These are phyloP conservation scores for Oplegnathus fasciatus DNA, from an alignment of 2,113 vertebrate genomes.

Conservation along the genomic window DNA sequence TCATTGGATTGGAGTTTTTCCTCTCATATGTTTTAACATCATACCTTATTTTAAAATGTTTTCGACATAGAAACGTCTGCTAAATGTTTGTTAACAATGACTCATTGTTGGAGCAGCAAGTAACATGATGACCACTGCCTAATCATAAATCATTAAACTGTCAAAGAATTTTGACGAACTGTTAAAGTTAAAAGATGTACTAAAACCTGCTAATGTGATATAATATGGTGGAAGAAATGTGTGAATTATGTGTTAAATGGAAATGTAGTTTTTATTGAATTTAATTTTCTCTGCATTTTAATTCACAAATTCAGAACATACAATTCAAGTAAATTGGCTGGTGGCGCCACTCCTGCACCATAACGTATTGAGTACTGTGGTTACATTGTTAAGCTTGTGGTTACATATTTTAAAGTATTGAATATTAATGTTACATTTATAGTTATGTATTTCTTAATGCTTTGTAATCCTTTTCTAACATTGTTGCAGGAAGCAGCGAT, in stretches of 20 bases:
- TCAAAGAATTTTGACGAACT: not conserved
- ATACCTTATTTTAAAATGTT: conserved; percentile 18
- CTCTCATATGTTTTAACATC: not conserved
- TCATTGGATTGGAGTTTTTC: not conserved
- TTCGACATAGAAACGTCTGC: not conserved
- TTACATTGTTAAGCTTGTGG: not conserved
- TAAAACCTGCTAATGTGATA: conserved; percentile 50
- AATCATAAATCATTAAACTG: not conserved
- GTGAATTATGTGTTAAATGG: conserved; percentile 15
- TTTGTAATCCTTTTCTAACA: conserved; percentile 23
- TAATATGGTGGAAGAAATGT: not conserved
- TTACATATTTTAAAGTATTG: conserved; percentile 25
- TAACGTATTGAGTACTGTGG: not conserved
- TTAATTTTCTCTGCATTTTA: conserved; percentile 12
- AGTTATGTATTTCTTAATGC: not conserved
- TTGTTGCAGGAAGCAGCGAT: conserved; percentile 19
- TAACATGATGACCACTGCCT: not conserved
- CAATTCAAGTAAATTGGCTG: not conserved
- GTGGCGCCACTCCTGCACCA: not conserved
- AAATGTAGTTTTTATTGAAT: conserved; percentile 1
- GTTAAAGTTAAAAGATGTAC: conserved; percentile 10
- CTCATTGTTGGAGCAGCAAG: not conserved
- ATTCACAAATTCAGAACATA: not conserved
- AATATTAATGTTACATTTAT: conserved; percentile 35
- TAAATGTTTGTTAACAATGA: not conserved